Base-by-base conservation (phyloP, 2,797 vertebrate species). In the Pygocentrus nattereri region DNA sequence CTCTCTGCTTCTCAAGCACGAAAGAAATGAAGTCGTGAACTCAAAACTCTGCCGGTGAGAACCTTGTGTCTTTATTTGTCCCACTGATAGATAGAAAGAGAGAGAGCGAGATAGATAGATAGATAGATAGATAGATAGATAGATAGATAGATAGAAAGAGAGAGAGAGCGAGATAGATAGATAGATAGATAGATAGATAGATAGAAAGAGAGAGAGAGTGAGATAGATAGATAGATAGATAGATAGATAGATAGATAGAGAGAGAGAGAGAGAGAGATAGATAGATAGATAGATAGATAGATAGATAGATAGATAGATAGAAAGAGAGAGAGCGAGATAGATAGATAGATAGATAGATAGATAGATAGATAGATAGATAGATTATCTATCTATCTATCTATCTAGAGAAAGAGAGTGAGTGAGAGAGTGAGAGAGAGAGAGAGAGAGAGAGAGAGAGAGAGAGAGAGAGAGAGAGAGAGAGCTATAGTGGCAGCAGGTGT, bases 401-500 rank as follows among this genome's bases (percentile, higher is more conserved):
- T n/a, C n/a, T n/a, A 54, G 52, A 21, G 19, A 54, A 7, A 54
- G 19, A 8, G 54, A 61, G 54, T 58, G 54, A 58, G 54, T 58
- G 54, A 58, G 21, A 23, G n/a, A 23, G 19, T 23, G 5, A 2
- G 10, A 47, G 18, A 54, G 2, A 54, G 52, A 21, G 19, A 54
- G 7, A 54, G 19, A 8, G 54, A 61, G 54, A 58, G 54, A 58
- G 54, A 58, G 54, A 58, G 21, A 23, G n/a, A 23, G 19, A 23
- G 5, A 2, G 10, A 47, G 18, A 11, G 54, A 27, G 30, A 76
- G 58, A 58, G 59, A 65, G n/a, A 41, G 31, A 76, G 69, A 67
- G 62, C 74, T 56, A 58, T 78, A 30, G 18, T 56, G 18, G n/a
- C 34, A 78, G 81, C 81, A 78, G 69, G 76, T 78, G 70, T 74